Evolutionary conservation across 2,797 vertebrate genomes (phyloP).

Genomic region (Enteromius treurensis): DNA sequence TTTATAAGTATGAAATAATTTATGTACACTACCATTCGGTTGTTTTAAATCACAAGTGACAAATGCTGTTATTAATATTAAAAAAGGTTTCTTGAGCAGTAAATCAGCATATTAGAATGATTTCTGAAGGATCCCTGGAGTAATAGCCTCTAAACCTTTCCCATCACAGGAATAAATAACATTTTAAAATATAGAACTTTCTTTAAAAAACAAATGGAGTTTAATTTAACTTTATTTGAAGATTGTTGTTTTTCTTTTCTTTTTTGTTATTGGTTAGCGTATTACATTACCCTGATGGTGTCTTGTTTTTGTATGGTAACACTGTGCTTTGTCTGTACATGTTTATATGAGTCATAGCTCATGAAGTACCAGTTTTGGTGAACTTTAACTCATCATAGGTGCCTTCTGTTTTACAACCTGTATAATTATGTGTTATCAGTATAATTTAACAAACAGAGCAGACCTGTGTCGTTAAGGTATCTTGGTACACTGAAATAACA

Average conservation of each 20-base stretch:
- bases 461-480: no score
- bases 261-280: not conserved
- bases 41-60: not conserved
- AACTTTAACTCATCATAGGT: conserved; percentile 3
- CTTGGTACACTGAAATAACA: conserved; percentile 53
- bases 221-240: not conserved
- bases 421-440: not conserved
- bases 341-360: conserved; percentile 10
- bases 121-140: not conserved
- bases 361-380: not conserved
- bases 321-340: not conserved
- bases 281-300: not conserved
- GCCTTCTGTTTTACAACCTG: not conserved
- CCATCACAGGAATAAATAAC: not conserved
- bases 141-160: not conserved
- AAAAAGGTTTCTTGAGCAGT: not conserved
- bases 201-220: not conserved
- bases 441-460: not conserved
- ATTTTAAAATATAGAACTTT: not conserved
- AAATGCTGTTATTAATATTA: not conserved
- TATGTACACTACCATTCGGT: not conserved
- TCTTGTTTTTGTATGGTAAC: not conserved
- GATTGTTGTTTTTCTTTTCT: no score
- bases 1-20: not conserved
- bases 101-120: not conserved